Evolutionary conservation across 2,888 invertebrate genomes (phyloP).

Genomic region (Cerastis leucographa): DNA sequence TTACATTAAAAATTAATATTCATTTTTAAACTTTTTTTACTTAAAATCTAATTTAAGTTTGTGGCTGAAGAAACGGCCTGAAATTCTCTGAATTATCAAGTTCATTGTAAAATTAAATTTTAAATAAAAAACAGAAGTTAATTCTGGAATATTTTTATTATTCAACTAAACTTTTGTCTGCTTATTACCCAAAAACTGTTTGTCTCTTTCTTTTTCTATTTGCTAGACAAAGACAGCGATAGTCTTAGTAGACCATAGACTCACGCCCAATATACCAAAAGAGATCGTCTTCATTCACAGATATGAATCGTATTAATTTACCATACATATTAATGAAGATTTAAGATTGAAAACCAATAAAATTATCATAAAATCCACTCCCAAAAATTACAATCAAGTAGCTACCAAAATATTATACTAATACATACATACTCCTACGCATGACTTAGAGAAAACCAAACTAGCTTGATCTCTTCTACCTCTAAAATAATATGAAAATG

Average conservation of each 20-base stretch:
- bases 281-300: conserved; percentile 37
- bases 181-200: background rate
- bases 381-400: conserved; percentile 47
- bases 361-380: conserved; percentile 48
- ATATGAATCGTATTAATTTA: conserved; percentile 19
- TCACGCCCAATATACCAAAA: background rate
- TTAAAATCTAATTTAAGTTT: conserved; percentile 40
- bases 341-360: conserved; percentile 45
- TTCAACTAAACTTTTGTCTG: background rate
- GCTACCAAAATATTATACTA: conserved; percentile 36
- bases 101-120: background rate
- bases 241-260: background rate
- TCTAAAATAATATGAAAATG: background rate
- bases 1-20: conserved; percentile 44
- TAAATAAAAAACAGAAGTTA: background rate
- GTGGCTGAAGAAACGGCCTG: conserved; percentile 1
- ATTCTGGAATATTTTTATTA: background rate
- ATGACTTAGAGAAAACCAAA: background rate
- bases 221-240: background rate
- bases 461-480: background rate
- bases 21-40: conserved; percentile 33
- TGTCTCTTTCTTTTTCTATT: background rate
- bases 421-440: conserved; percentile 46
- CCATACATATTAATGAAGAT: conserved; percentile 34
- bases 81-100: conserved; percentile 15